phyloP scores from a whole-genome alignment of 2,113 vertebrate species.

The Malurus elegans region DNA sequence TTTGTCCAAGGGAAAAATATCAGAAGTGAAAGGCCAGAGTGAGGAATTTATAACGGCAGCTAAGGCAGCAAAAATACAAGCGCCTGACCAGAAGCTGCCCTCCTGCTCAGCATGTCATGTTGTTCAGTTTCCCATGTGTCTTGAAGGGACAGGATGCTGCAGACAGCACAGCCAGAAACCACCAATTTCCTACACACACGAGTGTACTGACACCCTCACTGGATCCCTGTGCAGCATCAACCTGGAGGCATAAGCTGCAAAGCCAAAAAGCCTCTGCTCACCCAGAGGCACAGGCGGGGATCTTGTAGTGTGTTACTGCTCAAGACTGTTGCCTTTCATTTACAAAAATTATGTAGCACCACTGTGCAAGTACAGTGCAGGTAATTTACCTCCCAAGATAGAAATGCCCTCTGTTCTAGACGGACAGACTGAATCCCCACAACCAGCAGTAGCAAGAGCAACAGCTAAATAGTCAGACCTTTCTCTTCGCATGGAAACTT shows the following conservation, averaged over 20 bases:
- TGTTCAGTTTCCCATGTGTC: neutral
- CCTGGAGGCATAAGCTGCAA: neutral
- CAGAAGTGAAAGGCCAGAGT: conserved; percentile 47
- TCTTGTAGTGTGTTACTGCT: neutral
- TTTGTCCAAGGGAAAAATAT: conserved; percentile 55
- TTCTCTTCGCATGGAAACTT: neutral
- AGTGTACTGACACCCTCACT: neutral
- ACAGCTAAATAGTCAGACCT: neutral
- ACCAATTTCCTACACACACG: neutral
- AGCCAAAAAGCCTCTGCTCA: neutral
- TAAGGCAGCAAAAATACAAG: conserved; percentile 64
- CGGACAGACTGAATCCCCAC: neutral
- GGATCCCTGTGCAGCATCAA: neutral
- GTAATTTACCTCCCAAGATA: neutral
- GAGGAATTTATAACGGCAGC: conserved; percentile 65
- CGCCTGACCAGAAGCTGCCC: conserved; percentile 12
- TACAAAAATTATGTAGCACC: neutral
- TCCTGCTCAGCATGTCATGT: neutral
- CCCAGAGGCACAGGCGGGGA: neutral
- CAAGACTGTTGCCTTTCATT: neutral
- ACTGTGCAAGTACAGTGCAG: neutral
- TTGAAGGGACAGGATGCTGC: neutral
- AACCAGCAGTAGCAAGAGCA: neutral
- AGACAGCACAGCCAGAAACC: neutral
- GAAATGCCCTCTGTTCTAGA: neutral